Evolutionary conservation across 2,113 vertebrate genomes (phyloP).

Genomic region (Saccopteryx leptura): DNA sequence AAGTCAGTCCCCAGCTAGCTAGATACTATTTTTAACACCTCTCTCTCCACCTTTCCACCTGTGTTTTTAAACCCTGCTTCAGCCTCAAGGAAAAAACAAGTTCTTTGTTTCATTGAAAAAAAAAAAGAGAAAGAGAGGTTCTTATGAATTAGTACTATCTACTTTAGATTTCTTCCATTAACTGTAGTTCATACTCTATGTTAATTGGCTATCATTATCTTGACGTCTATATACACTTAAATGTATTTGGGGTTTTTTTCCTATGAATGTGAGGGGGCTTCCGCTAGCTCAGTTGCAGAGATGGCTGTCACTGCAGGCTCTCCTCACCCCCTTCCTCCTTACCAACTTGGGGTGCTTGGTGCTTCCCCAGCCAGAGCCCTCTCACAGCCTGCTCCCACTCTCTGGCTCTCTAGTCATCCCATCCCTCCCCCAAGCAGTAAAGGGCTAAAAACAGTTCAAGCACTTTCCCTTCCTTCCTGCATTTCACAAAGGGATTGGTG

Average conservation of each 20-base stretch:
- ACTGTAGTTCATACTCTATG: not conserved
- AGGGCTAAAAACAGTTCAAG: not conserved
- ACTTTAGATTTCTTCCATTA: not conserved
- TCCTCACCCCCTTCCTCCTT: not conserved
- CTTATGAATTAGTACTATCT: not conserved
- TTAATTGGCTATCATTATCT: not conserved
- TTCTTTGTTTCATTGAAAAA: slow-evolving; percentile 22
- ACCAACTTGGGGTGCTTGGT: not conserved
- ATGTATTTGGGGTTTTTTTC: not conserved
- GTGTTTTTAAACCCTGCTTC: not conserved
- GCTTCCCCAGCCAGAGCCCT: not conserved
- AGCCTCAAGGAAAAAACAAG: not conserved
- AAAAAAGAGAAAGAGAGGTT: not conserved
- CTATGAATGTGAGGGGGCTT: not conserved
- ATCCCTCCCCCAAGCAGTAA: not conserved
- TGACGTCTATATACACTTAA: not conserved
- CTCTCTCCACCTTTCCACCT: not conserved
- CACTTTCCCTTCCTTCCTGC: not conserved
- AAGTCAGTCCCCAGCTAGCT: not conserved
- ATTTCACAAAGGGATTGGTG: not conserved
- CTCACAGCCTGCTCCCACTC: not conserved
- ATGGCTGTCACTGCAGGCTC: not conserved
- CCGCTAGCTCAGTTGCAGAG: not conserved
- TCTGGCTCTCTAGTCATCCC: not conserved
- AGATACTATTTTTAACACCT: not conserved